These are phyloP conservation scores for Tamias sibiricus DNA, from an alignment of 2,113 vertebrate genomes.

Conservation along the genomic window DNA sequence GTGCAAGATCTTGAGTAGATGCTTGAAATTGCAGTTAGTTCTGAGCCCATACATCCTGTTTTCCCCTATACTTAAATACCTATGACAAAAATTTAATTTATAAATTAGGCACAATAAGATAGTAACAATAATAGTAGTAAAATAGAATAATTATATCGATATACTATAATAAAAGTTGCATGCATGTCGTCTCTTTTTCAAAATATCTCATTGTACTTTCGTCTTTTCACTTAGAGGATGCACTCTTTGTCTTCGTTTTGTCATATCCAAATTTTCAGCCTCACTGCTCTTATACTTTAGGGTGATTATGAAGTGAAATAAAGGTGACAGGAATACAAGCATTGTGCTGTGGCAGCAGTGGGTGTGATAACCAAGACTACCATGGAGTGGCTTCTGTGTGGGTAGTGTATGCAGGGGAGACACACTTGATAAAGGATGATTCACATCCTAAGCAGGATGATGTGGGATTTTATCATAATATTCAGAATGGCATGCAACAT, in stretches of 20 bases:
- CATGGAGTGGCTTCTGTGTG: not conserved
- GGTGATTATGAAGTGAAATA: not conserved
- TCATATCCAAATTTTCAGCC: not conserved
- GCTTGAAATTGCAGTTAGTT: not conserved
- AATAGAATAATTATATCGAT: not conserved
- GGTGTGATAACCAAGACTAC: too few species aligned
- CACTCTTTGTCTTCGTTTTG: not conserved
- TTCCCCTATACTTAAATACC: not conserved
- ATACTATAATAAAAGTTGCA: not conserved
- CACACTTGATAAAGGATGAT: not conserved
- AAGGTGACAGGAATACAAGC: not conserved
- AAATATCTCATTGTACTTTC: not conserved
- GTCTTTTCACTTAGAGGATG: not conserved
- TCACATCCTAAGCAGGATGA: not conserved
- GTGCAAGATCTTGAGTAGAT: not conserved
- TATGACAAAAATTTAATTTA: not conserved
- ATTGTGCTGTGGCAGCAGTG: too few species aligned
- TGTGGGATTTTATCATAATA: not conserved
- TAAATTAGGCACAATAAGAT: not conserved
- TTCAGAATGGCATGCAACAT: not conserved
- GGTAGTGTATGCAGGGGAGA: not conserved
- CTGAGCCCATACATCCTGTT: not conserved
- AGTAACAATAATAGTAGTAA: not conserved
- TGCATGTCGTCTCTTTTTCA: not conserved
- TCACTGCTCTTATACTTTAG: not conserved